Base-by-base conservation (phyloP, 2,113 vertebrate species). In the Scartelaos histophorus region DNA sequence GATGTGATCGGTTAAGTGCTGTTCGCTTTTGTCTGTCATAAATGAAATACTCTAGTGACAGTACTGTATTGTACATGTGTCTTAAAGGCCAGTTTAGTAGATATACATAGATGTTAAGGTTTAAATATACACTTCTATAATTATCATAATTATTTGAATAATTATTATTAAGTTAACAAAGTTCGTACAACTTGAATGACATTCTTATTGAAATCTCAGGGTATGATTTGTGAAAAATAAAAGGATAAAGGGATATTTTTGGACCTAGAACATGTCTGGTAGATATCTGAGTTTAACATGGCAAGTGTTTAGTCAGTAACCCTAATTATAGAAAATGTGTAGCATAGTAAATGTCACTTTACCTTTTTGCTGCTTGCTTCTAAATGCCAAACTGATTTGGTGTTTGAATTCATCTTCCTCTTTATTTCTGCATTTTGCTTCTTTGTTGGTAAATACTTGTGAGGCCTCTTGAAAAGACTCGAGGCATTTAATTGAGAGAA, bases 181-280 rank as follows among this genome's bases (percentile, higher is more conserved):
- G 64, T 67, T 53, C 46, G 22, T 81, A 70, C 24, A 29, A 75
- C 83, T 76, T 73, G 70, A 85, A 83, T 73, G 81, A 87, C 46
- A 73, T 69, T 66, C 81, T 87, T 87, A 47, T 71, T 88, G 47
- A 71, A 86, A 89, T 87, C 90, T 91, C 90, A 90, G 89, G 90
- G 89, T 88, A 81, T 69, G 76, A 86, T 85, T 83, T 85, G 75
- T 87, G 75, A 85, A 78, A 79, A 81, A 67, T 76, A 74, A 87
- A 60, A 9, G 68, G 51, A n/a, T 64, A 70, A 85, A 86, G 76
- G 85, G 85, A 83, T 85, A 81, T 87, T 87, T 90, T 79, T 74
- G 13, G 57, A 78, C 67, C 70, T 73, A 65, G 61, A 69, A 78
- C 35, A 74, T 77, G 58, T 69, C 78, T 47, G 67, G 15, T 82